Percentiles rank a stretch among this genome's conserved stretches.
Evolutionary conservation across 1,140 invertebrate genomes (phyloP).

Genomic region (Drosophila malerkotliana): DNA sequence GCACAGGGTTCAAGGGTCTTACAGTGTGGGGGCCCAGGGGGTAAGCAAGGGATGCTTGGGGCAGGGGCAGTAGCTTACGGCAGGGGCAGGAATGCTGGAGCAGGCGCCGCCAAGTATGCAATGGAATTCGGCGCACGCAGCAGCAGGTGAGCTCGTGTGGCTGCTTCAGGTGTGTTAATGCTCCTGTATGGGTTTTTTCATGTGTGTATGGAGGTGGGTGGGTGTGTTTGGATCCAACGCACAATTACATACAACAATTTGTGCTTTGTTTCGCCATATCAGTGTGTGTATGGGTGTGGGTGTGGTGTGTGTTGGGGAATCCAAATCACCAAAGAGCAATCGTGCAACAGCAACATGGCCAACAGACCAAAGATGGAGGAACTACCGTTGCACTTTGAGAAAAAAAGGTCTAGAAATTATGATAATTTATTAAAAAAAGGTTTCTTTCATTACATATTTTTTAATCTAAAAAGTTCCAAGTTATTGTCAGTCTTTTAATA

Average conservation of each 20-base stretch:
- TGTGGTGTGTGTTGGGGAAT: conserved; percentile 16
- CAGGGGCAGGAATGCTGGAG: conserved; percentile 31
- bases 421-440: background rate
- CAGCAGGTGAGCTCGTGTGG: conserved; percentile 66
- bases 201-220: conserved; percentile 53
- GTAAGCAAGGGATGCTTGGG: background rate
- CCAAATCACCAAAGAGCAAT: conserved; percentile 81
- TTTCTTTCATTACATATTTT: background rate
- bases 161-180: conserved; percentile 25
- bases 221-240: conserved; percentile 53
- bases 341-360: conserved; percentile 54
- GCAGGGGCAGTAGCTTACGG: background rate
- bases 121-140: conserved; percentile 78
- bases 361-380: conserved; percentile 17
- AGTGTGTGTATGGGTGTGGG: conserved; percentile 15
- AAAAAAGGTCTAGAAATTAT: background rate
- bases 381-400: conserved; percentile 12
- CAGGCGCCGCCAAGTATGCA: conserved; percentile 75
- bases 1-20: conserved; percentile 53
- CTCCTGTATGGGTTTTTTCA: conserved; percentile 25
- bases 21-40: no score
- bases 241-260: conserved; percentile 82
- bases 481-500: no score
- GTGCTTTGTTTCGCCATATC: conserved; percentile 72
- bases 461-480: background rate